Conservation (phyloP, 2,113 vertebrate species). For the zebrafish (Danio rerio) region GRCz12tu NC_133189.1:16974001-16974500, state of each 20-base stretch:
- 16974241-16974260: constrained; percentile 97
- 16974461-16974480: constrained; percentile 63
- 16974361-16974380: constrained; percentile 97
- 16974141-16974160: constrained; percentile 83
- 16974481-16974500: constrained; percentile 99
- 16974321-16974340: constrained; percentile 98
- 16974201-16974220: too few relatives aligned
- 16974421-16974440: background rate
- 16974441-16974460: background rate
- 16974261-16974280: constrained; percentile 98
- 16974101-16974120: constrained; percentile 97
- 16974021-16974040: background rate
- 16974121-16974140: constrained; percentile 98
- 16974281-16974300: constrained; percentile 99
- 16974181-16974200: background rate
- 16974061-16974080: constrained; percentile 97
- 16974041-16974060: constrained; percentile 98
- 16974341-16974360: constrained; percentile 99
- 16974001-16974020: background rate
- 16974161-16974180: background rate
- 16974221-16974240: constrained; percentile 89
- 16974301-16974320: constrained; percentile 96
- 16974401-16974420: too few relatives aligned
- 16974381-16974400: constrained; percentile 80
- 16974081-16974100: constrained; percentile 98